These are phyloP conservation scores for Stictocephala bisonia DNA, from an alignment of 2,888 invertebrate genomes.

Conservation along the genomic window DNA sequence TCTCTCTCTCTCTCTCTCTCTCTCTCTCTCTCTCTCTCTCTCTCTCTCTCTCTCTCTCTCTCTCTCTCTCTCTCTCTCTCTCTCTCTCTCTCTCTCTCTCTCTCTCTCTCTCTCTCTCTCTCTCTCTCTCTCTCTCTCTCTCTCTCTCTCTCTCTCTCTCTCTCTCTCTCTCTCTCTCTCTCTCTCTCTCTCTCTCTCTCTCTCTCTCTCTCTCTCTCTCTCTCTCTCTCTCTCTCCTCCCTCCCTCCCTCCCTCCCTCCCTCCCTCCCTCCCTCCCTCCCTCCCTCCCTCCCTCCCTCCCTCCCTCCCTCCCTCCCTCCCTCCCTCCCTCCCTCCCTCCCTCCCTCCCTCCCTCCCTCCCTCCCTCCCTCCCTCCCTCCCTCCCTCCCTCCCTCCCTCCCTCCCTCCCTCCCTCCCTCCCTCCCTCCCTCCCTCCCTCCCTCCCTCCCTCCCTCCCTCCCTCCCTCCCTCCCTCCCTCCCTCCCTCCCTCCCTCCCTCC, in stretches of 20 bases:
- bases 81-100: slow-evolving; percentile 23
- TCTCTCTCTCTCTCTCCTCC: slow-evolving; percentile 1
- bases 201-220: not conserved
- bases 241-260: not conserved
- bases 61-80: slow-evolving; percentile 30
- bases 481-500: no score
- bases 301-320: no score
- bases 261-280: slow-evolving; percentile 10
- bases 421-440: no score
- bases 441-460: no score
- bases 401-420: no score
- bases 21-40: slow-evolving; percentile 1
- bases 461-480: no score
- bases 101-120: not conserved
- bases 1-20: slow-evolving; percentile 11
- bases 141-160: slow-evolving; percentile 35
- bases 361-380: no score
- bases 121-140: slow-evolving; percentile 27
- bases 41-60: slow-evolving; percentile 25
- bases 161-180: slow-evolving; percentile 23
- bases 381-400: no score
- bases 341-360: no score
- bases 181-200: not conserved
- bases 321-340: no score
- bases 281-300: not conserved